phyloP scores from a whole-genome alignment of 2,797 vertebrate species.

The Numenius phaeopus region DNA sequence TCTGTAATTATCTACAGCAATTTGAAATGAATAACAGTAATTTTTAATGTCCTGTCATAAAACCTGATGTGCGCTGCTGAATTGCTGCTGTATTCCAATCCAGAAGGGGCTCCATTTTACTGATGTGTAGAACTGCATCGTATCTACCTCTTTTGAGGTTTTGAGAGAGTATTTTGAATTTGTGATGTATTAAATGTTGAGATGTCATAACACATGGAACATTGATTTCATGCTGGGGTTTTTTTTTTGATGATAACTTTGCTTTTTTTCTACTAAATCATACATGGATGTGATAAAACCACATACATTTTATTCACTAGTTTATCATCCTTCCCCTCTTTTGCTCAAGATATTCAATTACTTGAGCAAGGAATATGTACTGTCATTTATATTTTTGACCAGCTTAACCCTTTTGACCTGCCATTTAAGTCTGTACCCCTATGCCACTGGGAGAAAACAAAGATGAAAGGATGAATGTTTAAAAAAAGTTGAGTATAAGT shows the following conservation, averaged over 20 bases:
- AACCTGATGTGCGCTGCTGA: slow-evolving; percentile 12
- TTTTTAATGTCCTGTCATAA: slow-evolving; percentile 42
- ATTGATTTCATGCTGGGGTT: background rate
- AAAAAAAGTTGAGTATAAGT: accelerated
- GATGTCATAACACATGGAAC: background rate
- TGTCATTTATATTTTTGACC: background rate
- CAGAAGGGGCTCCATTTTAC: background rate
- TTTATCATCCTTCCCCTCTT: background rate
- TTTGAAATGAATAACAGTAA: slow-evolving; percentile 58
- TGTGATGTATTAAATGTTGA: background rate
- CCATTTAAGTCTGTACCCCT: background rate
- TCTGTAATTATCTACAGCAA: slow-evolving; percentile 46
- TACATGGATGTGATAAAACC: background rate
- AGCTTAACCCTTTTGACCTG: background rate
- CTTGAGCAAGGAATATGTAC: background rate
- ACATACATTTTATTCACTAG: background rate
- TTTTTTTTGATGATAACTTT: background rate
- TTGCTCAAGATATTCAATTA: background rate
- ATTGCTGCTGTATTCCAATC: background rate
- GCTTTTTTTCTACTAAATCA: background rate
- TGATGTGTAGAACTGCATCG: background rate
- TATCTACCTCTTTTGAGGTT: background rate
- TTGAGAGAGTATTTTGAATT: background rate
- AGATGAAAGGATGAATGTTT: background rate
- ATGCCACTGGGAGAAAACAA: background rate